Evolutionary conservation across 1,140 invertebrate species (phyloP).

Genomic region (Philotrypesis tridentata): DNA sequence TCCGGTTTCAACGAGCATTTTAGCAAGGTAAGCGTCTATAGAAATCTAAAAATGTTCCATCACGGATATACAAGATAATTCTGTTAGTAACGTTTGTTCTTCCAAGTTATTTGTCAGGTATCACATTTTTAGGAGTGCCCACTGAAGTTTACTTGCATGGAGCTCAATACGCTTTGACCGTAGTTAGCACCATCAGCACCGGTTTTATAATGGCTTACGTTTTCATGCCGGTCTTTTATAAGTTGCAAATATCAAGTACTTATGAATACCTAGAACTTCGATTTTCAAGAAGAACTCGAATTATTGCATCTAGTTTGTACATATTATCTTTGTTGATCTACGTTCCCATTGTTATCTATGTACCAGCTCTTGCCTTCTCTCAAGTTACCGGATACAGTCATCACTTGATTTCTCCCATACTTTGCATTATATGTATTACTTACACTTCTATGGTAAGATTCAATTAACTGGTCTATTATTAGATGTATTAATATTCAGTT

Average conservation of each 20-base stretch:
- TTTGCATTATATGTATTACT: constrained; percentile 84
- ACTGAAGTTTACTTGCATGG: constrained; percentile 82
- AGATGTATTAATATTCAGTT: too few species aligned
- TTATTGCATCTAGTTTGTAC: constrained; percentile 79
- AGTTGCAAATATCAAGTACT: constrained; percentile 83
- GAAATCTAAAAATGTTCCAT: constrained; percentile 38
- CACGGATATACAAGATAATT: not conserved
- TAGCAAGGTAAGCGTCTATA: constrained; percentile 77
- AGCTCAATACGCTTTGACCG: constrained; percentile 78
- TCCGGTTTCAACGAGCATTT: constrained; percentile 86
- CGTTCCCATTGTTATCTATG: constrained; percentile 78
- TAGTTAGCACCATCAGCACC: not conserved
- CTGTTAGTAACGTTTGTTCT: constrained; percentile 63
- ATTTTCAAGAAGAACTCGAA: constrained; percentile 77
- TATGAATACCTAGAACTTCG: constrained; percentile 86
- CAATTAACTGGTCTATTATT: too few species aligned
- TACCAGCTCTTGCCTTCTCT: constrained; percentile 78
- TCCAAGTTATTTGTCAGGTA: too few species aligned
- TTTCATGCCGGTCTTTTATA: constrained; percentile 79
- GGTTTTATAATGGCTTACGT: constrained; percentile 1
- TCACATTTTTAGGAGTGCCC: constrained; percentile 20
- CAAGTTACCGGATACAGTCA: constrained; percentile 80
- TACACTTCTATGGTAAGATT: constrained; percentile 82
- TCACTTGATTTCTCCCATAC: constrained; percentile 78
- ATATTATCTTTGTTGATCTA: constrained; percentile 75